Evolutionary conservation across 2,113 vertebrate species (phyloP).

Genomic region (Zosterops hypoxanthus): DNA sequence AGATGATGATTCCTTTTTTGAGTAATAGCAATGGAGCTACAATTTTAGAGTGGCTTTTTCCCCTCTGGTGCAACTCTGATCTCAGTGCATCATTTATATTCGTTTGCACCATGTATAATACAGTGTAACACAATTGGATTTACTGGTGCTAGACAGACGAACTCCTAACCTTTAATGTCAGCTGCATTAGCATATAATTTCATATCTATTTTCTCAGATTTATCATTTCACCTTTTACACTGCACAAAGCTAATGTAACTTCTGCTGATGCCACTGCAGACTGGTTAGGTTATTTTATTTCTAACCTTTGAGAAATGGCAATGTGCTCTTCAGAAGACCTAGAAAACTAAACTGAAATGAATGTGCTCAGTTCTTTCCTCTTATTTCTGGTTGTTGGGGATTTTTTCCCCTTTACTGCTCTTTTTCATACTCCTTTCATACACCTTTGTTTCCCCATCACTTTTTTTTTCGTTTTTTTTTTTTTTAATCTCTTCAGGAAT

Average conservation of each 20-base stretch:
- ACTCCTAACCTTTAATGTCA: constrained; percentile 69
- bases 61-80: constrained; percentile 44
- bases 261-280: constrained; percentile 64
- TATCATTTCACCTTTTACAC: constrained; percentile 68
- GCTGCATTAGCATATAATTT: constrained; percentile 68
- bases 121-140: constrained; percentile 54
- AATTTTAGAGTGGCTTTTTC: constrained; percentile 51
- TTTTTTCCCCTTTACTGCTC: not conserved
- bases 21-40: constrained; percentile 27
- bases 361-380: not conserved
- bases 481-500: not conserved
- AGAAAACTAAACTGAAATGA: constrained; percentile 53
- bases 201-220: constrained; percentile 69
- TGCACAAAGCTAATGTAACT: constrained; percentile 66
- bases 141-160: constrained; percentile 56
- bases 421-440: not conserved
- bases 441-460: not conserved
- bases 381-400: not conserved
- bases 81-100: constrained; percentile 56
- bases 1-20: constrained; percentile 24
- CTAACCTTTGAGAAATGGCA: constrained; percentile 68
- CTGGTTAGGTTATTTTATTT: constrained; percentile 66
- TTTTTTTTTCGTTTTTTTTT: not conserved
- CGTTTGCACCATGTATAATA: constrained; percentile 39
- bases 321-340: constrained; percentile 67